Conservation (phyloP, 2,888 invertebrate species). For the Hypsopygia costalis region DNA sequence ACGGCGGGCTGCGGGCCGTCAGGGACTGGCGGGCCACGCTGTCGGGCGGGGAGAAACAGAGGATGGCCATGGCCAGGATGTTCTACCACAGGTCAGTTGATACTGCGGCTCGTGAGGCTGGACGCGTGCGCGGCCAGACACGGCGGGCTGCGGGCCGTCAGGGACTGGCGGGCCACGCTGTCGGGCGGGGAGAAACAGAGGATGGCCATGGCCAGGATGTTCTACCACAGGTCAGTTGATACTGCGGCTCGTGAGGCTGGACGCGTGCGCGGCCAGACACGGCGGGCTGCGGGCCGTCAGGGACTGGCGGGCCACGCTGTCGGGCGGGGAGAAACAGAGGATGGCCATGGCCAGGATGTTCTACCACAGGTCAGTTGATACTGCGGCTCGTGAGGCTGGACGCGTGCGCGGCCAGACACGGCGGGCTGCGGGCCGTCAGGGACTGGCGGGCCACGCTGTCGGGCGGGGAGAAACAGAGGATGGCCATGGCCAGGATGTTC, state of each 20-base stretch:
- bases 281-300: constrained; percentile 92
- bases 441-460: constrained; percentile 99
- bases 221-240: constrained; percentile 93
- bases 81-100: constrained; percentile 93
- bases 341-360: constrained; percentile 97
- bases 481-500: constrained; percentile 96
- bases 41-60: constrained; percentile 97
- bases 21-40: constrained; percentile 98
- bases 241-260: constrained; percentile 88
- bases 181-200: constrained; percentile 98
- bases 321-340: constrained; percentile 98
- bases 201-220: constrained; percentile 96
- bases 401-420: constrained; percentile 90
- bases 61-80: constrained; percentile 96
- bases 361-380: constrained; percentile 90
- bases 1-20: constrained; percentile 92
- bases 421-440: constrained; percentile 90
- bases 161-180: constrained; percentile 98
- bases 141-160: constrained; percentile 90
- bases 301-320: constrained; percentile 98
- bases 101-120: constrained; percentile 90
- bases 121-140: constrained; percentile 91
- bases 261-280: constrained; percentile 90
- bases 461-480: constrained; percentile 97
- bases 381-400: constrained; percentile 89